Evolutionary conservation across 1,140 invertebrate species (phyloP).

Genomic region (Ceratosolen fusciceps): DNA sequence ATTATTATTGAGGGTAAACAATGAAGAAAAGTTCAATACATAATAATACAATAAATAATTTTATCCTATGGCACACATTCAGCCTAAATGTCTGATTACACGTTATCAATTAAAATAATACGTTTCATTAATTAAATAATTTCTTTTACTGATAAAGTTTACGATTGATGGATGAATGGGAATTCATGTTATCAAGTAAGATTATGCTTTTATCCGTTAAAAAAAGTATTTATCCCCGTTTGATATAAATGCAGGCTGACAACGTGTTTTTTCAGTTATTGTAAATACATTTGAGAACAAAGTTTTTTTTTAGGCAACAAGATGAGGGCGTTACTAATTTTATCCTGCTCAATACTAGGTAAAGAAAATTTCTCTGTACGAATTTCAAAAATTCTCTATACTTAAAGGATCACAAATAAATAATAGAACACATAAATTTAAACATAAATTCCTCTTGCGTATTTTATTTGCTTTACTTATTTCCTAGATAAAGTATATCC

Average conservation of each 20-base stretch:
- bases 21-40: no score
- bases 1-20: no score
- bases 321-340: neutral
- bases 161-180: neutral
- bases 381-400: no score
- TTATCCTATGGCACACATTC: neutral
- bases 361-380: neutral
- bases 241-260: neutral
- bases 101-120: neutral
- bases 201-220: neutral
- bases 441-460: no score
- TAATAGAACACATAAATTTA: no score
- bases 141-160: neutral
- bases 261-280: neutral
- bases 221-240: neutral
- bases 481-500: no score
- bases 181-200: neutral
- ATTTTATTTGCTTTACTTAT: no score
- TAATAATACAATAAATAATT: neutral
- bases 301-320: neutral
- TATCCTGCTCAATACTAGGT: neutral
- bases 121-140: neutral
- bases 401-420: no score
- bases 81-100: neutral
- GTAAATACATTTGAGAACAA: neutral